These are phyloP conservation scores for Thymallus thymallus DNA, from an alignment of 2,113 vertebrate species.

Conservation along the genomic window DNA sequence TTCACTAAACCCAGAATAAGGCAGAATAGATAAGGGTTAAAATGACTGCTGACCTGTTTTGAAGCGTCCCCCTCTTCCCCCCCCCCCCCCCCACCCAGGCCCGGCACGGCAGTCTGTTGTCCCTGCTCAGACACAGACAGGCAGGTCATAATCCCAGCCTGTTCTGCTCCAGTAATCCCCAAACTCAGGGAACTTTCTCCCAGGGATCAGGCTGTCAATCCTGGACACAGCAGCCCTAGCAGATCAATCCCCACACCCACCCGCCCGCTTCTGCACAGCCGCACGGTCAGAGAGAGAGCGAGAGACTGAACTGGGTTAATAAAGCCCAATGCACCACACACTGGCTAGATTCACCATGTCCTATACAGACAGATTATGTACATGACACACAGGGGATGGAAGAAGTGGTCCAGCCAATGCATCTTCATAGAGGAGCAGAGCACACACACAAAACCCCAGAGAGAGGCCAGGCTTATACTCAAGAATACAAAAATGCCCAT, in stretches of 20 bases:
- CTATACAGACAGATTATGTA: too few species aligned
- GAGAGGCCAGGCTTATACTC: too few species aligned
- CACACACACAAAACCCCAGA: too few species aligned
- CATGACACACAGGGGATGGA: neutral
- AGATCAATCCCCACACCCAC: too few species aligned
- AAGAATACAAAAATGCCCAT: too few species aligned
- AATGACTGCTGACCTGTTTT: slow-evolving; percentile 5
- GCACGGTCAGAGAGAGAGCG: neutral
- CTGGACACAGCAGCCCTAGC: neutral
- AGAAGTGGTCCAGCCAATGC: too few species aligned
- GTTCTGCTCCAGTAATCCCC: neutral
- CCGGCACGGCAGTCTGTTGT: neutral
- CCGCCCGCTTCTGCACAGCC: too few species aligned
- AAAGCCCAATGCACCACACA: too few species aligned
- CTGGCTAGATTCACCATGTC: too few species aligned
- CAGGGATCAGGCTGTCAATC: neutral
- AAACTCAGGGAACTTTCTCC: neutral
- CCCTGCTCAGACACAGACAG: neutral
- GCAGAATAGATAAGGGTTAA: slow-evolving; percentile 36
- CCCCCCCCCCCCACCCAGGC: too few species aligned
- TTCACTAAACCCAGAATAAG: slow-evolving; percentile 21
- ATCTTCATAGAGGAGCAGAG: too few species aligned
- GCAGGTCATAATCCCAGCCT: neutral
- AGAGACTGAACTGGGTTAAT: neutral
- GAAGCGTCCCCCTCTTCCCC: neutral